A percentile compares a stretch with the other conserved stretches of the same genome.
Conservation (phyloP, 2,797 vertebrate genomes). For the Falco columbarius region DNA sequence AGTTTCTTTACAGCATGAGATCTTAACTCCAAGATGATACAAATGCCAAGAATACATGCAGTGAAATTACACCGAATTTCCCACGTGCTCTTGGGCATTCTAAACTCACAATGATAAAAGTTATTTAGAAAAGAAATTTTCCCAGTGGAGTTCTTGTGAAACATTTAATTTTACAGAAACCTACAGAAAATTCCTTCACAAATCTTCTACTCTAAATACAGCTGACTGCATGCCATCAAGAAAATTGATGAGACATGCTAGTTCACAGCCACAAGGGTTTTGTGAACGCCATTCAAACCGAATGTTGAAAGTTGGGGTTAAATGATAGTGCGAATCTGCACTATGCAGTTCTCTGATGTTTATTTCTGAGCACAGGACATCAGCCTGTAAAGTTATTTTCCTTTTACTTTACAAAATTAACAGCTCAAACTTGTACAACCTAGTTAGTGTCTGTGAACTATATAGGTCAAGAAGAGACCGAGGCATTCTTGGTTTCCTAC, state of each 20-base stretch:
- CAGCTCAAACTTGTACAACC: not conserved
- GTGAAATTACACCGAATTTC: not conserved
- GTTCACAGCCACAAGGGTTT: not conserved
- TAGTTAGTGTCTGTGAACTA: not conserved
- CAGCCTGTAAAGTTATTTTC: not conserved
- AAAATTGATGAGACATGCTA: not conserved
- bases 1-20: not conserved
- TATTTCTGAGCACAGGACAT: not conserved
- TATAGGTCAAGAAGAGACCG: not conserved
- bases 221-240: not conserved
- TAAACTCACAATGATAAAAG: not conserved
- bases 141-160: not conserved
- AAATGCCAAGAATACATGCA: not conserved
- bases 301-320: not conserved
- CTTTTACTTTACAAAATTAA: conserved; percentile 10
- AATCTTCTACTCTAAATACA: not conserved
- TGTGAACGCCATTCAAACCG: not conserved
- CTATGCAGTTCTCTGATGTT: not conserved
- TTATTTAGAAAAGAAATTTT: not conserved
- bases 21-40: not conserved
- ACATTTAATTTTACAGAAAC: not conserved
- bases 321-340: not conserved
- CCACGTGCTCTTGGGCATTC: not conserved
- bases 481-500: conserved; percentile 8
- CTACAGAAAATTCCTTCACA: not conserved